Percentiles rank a stretch among this genome's conserved stretches.
These are phyloP conservation scores for Meiosimyza platycephala DNA, from an alignment of 2,888 invertebrate species.

Conservation along the genomic window DNA sequence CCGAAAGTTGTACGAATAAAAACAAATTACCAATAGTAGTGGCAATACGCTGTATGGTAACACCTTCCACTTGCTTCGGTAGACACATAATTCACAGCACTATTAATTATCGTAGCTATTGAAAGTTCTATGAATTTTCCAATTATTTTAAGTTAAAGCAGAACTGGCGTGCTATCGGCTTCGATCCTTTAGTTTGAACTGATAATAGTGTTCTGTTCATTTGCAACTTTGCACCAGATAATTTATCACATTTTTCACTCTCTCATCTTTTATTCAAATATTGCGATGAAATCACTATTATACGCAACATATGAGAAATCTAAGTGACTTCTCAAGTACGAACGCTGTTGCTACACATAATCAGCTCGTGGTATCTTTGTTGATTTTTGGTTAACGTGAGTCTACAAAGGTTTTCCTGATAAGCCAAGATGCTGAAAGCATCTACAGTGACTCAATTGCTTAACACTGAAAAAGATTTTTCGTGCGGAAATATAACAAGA, in stretches of 20 bases:
- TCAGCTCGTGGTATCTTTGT: constrained; percentile 13
- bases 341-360: background rate
- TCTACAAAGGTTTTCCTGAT: constrained; percentile 53
- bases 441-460: background rate
- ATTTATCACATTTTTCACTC: background rate
- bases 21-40: constrained; percentile 52
- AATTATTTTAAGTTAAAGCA: too few relatives aligned
- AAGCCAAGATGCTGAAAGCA: constrained; percentile 37
- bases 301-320: background rate
- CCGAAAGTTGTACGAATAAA: background rate
- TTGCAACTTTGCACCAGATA: too few relatives aligned
- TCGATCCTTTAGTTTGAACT: too few relatives aligned
- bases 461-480: constrained; percentile 2
- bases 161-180: too few relatives aligned
- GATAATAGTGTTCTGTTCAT: too few relatives aligned
- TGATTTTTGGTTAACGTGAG: constrained; percentile 58
- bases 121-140: too few relatives aligned
- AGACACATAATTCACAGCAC: constrained; percentile 51
- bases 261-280: background rate
- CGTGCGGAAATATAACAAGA: background rate
- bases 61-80: constrained; percentile 51
- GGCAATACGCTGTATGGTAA: constrained; percentile 52
- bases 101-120: too few relatives aligned
- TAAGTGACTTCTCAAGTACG: background rate
- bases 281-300: background rate